Percentiles rank a stretch among this genome's conserved stretches.
phyloP scores from a whole-genome alignment of 2,888 invertebrate species.

The Ochropleura leucogaster region DNA sequence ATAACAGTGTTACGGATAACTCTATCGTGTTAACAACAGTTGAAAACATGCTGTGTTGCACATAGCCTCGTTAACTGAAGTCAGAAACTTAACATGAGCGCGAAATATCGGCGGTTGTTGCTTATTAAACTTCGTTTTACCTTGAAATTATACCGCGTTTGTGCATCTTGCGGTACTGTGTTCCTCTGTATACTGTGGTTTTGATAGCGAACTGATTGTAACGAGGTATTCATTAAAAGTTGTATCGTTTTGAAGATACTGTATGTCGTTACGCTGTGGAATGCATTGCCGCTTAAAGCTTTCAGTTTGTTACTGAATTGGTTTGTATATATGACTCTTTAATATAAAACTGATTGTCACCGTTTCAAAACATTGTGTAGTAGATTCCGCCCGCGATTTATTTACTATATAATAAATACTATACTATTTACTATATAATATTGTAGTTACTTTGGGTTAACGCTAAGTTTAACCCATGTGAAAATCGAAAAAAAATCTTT shows the following conservation, averaged over 20 bases:
- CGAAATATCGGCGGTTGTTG: slow-evolving; percentile 77
- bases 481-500: too few relatives aligned
- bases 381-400: too few relatives aligned
- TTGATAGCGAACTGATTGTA: slow-evolving; percentile 61
- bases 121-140: slow-evolving; percentile 82
- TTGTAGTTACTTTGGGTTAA: too few relatives aligned
- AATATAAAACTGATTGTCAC: neutral
- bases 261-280: slow-evolving; percentile 24
- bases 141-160: slow-evolving; percentile 65
- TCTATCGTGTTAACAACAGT: slow-evolving; percentile 73
- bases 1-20: slow-evolving; percentile 67
- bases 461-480: too few relatives aligned
- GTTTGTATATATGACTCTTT: neutral
- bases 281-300: neutral
- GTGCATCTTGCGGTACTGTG: slow-evolving; percentile 60
- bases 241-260: slow-evolving; percentile 43
- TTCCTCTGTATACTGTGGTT: slow-evolving; percentile 38
- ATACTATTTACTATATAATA: too few relatives aligned
- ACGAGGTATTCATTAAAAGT: slow-evolving; percentile 59
- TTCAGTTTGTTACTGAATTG: neutral
- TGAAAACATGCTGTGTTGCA: slow-evolving; percentile 76
- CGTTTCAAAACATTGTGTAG: neutral
- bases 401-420: too few relatives aligned
- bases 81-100: slow-evolving; percentile 71
- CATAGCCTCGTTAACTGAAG: slow-evolving; percentile 76